Percentiles rank a stretch among this genome's conserved stretches.
Conservation (phyloP, 2,888 invertebrate genomes). For the Timema podura region DNA sequence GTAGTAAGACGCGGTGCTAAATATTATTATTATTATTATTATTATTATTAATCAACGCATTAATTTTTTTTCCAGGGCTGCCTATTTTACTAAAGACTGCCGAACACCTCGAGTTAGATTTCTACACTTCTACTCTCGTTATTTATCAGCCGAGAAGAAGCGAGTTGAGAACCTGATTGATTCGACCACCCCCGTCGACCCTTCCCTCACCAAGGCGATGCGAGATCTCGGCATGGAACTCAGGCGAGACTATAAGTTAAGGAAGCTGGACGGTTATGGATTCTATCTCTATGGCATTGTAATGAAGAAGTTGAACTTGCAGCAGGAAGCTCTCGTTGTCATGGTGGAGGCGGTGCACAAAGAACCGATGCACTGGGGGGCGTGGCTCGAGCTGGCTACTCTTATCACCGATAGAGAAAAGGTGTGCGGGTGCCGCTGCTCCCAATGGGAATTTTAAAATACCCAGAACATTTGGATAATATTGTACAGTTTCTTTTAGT, state of each 20-base stretch:
- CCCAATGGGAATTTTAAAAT: too few relatives aligned
- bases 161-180: constrained; percentile 79
- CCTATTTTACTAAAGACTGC: constrained; percentile 71
- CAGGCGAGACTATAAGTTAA: constrained; percentile 54
- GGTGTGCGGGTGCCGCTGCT: constrained; percentile 37
- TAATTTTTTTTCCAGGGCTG: constrained; percentile 53
- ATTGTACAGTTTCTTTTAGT: neutral
- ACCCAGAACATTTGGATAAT: neutral
- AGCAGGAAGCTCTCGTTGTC: constrained; percentile 71
- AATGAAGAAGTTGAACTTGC: constrained; percentile 78
- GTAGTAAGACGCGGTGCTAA: too few relatives aligned
- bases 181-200: constrained; percentile 55
- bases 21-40: too few relatives aligned
- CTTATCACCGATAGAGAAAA: constrained; percentile 80
- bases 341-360: constrained; percentile 73
- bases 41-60: constrained; percentile 30
- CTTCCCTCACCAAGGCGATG: constrained; percentile 49
- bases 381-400: constrained; percentile 88
- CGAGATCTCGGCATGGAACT: constrained; percentile 55
- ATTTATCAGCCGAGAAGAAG: constrained; percentile 86
- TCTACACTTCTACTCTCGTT: constrained; percentile 79
- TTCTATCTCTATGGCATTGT: constrained; percentile 89
- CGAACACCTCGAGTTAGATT: constrained; percentile 70
- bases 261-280: constrained; percentile 79
- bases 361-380: constrained; percentile 88